Base-by-base conservation (phyloP, 1,140 invertebrate species). In the Antheraea mylitta region DNA sequence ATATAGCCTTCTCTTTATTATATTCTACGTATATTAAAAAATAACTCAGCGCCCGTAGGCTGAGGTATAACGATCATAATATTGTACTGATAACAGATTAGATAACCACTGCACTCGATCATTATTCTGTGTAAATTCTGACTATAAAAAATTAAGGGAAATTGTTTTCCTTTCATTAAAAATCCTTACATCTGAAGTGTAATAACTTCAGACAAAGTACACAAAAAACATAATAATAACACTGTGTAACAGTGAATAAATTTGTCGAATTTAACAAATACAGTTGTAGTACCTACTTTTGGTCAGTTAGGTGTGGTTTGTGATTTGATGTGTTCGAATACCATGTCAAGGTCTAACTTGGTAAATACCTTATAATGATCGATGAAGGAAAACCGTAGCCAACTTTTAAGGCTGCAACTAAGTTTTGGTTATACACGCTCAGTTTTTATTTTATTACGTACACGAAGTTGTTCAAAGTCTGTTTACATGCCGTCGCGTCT, bases 41-140 rank as follows among this genome's bases (percentile, higher is more conserved):
- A 69, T 77, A 77, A 67, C 75, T 72, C 70, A 72, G 76, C 74
- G 78, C 77, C 76, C 73, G 83, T 81, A 78, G 80, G 79, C 79
- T 79, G 76, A 76, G 75, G 78, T 79, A 85, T 85, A 81, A 79
- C 83, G 83, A 81, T 85, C 79, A 88, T 75, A 75, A 71, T 91
- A 91, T 87, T 89, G 80, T 76, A 76, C 80, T 81, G 87, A 89
- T 91, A 91, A 79, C 73, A 74, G 87, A 89, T 91, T 75, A 90
- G 89, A 91, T 91, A 88, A 84, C 76, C 30, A 68, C 74, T 85
- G 82, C 82, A 91, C 79, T 78, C 77, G 82, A 88, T 86, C 85
- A 78, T 80, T 65, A 48, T 59, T 18, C 61, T 22, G 16, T 59
- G 30, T 60, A 22, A 65, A 65, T 19, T 18, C 53, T 53, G 18